Evolutionary conservation across 2,113 vertebrate species (phyloP), one percentile per base, ranked within the genome.

Genomic region (Apodemus speciosus): DNA sequence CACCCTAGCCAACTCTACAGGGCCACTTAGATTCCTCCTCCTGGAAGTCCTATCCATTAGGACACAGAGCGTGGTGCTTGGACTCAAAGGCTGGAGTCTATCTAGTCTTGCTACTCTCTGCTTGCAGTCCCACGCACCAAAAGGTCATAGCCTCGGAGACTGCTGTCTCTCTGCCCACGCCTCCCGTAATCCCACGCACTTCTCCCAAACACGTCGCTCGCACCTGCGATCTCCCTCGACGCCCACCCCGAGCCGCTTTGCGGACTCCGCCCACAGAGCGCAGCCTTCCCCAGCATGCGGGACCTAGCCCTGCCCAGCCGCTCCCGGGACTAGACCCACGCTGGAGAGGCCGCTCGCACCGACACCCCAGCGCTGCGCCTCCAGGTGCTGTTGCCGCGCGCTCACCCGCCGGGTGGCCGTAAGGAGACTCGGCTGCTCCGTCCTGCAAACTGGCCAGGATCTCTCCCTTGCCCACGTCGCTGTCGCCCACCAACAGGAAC

Each of bases 401-500:
- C 79, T 92, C 94, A 94, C 95, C 94, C 10, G 25, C 85, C 16
- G 80, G 66, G 98, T 99, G 99, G 93, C 99, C 99, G 62, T 99
- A 99, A 0, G 99, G 99, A 71, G 99, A 99, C 97, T 99, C 99
- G 0, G 98, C 99, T 1, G 99, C 99, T 89, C 99, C 99, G 93
- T 99, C 99, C 97, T 99, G 99, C 92, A 99, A 97, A 95, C 99
- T 99, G 94, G 99, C 99, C 98, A 99, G 97, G 94, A 99, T 99
- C 97, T 99, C 99, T 6, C 99, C 99, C 77, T 99, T 99, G 6
- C 99, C 99, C 38, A 99, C 99, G 91, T 99, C 99, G 93, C 99
- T 99, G 98, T 99, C 99, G 83, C 99, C 99, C 77, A 99, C 99
- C 97, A 99, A 97, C 92, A 99, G 97, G 96, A 99, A 99, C 96